phyloP scores from a whole-genome alignment of 2,888 invertebrate genomes.

The Unio pictorum region DNA sequence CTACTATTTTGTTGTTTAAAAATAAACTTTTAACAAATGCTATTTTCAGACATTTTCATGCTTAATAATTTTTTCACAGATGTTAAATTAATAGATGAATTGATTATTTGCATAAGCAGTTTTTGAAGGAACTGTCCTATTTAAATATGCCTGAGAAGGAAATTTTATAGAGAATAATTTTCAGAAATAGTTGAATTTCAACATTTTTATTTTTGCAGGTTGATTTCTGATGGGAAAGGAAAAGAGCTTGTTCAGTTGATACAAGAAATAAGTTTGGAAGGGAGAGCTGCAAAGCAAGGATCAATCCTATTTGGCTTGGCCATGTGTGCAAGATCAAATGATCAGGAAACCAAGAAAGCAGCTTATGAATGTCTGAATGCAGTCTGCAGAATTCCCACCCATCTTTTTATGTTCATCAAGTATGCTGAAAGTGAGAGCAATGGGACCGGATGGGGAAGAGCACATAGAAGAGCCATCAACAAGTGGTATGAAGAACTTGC shows the following conservation, averaged over 20 bases:
- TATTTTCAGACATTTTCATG: too few species aligned
- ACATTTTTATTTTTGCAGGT: slow-evolving; percentile 17
- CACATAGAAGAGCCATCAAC: slow-evolving; percentile 78
- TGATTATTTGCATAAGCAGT: too few species aligned
- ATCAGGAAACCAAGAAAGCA: slow-evolving; percentile 73
- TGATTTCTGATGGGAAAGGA: slow-evolving; percentile 65
- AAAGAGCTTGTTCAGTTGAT: slow-evolving; percentile 63
- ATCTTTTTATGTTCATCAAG: slow-evolving; percentile 79
- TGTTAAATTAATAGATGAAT: too few species aligned
- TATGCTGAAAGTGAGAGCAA: slow-evolving; percentile 74
- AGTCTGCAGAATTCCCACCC: slow-evolving; percentile 78
- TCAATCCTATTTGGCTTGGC: slow-evolving; percentile 78
- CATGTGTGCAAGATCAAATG: slow-evolving; percentile 75
- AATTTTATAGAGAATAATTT: too few species aligned
- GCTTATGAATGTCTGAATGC: slow-evolving; percentile 75
- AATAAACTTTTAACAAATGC: too few species aligned
- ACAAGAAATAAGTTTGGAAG: slow-evolving; percentile 60
- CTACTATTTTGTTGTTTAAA: too few species aligned
- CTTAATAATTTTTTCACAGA: too few species aligned
- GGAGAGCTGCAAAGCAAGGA: slow-evolving; percentile 71
- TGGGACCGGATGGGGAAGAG: slow-evolving; percentile 76
- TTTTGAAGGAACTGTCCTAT: too few species aligned
- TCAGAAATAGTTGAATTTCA: neutral
- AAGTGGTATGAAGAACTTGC: slow-evolving; percentile 77
- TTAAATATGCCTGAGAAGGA: too few species aligned